Conservation (phyloP, 35 echinoderm and acorn worm genomes). For the Chiridota heheva region DNA sequence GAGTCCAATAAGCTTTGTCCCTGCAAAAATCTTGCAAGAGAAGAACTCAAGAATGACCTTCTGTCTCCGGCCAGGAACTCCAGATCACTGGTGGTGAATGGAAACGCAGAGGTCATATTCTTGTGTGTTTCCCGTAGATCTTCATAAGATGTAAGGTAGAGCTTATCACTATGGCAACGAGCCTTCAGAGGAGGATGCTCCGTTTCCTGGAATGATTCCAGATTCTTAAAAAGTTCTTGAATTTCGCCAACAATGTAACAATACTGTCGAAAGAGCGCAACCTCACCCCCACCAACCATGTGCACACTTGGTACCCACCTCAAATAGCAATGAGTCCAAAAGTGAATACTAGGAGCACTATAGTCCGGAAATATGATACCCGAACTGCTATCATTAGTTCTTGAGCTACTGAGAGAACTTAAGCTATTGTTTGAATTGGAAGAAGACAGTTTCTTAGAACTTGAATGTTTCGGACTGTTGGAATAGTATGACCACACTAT, state of each 20-base stretch:
- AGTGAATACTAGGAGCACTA: slow-evolving; percentile 64
- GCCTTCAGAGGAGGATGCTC: slow-evolving; percentile 49
- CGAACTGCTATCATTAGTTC: neutral
- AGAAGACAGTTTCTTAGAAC: neutral
- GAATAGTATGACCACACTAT: neutral
- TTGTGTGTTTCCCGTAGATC: slow-evolving; percentile 41
- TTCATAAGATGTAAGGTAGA: slow-evolving; percentile 63
- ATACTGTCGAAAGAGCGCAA: slow-evolving; percentile 79
- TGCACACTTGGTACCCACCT: slow-evolving; percentile 90
- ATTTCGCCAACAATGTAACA: slow-evolving; percentile 93
- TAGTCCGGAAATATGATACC: slow-evolving; percentile 56
- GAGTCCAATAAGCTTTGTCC: slow-evolving; percentile 84
- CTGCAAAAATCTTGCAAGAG: slow-evolving; percentile 80
- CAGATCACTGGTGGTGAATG: slow-evolving; percentile 89
- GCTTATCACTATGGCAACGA: slow-evolving; percentile 48
- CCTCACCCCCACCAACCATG: slow-evolving; percentile 74
- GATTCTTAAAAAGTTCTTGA: slow-evolving; percentile 73
- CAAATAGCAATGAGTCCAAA: slow-evolving; percentile 93
- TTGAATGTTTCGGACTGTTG: no score
- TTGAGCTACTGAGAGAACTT: neutral
- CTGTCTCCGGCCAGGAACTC: slow-evolving; percentile 79
- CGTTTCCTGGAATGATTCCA: slow-evolving; percentile 52
- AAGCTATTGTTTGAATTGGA: slow-evolving; percentile 2
- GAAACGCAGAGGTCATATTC: slow-evolving; percentile 80
- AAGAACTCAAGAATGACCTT: slow-evolving; percentile 74